phyloP scores from a whole-genome alignment of 2,113 vertebrate species.

The Lagenorhynchus albirostris region DNA sequence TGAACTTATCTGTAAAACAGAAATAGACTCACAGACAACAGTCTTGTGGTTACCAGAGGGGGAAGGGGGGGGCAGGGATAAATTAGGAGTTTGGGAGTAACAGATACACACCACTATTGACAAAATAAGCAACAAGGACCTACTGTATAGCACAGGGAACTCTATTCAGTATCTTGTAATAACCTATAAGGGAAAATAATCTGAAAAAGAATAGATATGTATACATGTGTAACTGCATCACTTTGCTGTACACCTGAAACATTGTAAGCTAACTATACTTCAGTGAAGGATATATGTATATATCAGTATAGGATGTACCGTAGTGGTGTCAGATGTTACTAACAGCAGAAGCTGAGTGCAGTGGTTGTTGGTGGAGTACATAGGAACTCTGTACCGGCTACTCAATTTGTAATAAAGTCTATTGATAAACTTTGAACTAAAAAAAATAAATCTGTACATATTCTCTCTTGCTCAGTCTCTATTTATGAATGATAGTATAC shows the following conservation, averaged over 20 bases:
- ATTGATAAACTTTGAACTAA: background rate
- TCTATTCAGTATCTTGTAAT: rapidly evolving
- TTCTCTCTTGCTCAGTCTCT: background rate
- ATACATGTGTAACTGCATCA: too few species aligned
- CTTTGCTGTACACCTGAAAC: background rate
- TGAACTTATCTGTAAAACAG: background rate
- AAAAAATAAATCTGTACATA: background rate
- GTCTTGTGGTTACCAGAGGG: too few species aligned
- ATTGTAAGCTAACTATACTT: background rate
- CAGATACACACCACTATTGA: too few species aligned
- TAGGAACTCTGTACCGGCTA: background rate
- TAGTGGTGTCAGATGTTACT: rapidly evolving
- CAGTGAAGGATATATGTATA: too few species aligned
- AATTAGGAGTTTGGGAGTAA: too few species aligned
- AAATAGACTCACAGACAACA: too few species aligned
- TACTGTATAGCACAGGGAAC: too few species aligned
- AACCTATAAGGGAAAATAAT: rapidly evolving
- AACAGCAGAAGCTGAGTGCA: background rate
- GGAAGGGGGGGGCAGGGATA: too few species aligned
- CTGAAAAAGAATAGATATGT: rapidly evolving
- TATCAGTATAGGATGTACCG: rapidly evolving
- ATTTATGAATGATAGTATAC: rapidly evolving
- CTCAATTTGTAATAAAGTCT: background rate
- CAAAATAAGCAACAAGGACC: too few species aligned
- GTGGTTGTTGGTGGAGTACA: rapidly evolving